Conservation (phyloP, 2,797 vertebrate species). For the Fringilla coelebs region DNA sequence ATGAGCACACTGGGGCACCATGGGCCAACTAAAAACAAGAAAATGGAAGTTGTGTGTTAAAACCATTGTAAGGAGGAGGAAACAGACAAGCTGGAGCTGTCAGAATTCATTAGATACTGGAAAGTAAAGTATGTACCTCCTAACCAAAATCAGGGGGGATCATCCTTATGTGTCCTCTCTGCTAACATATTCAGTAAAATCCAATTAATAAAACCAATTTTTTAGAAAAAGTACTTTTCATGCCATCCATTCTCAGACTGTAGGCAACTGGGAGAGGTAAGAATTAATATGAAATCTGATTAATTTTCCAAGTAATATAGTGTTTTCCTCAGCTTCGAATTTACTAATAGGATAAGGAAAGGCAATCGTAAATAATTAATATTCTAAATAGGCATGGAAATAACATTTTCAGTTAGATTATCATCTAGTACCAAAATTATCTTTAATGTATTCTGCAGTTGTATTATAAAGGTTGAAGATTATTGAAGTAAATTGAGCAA, state of each 20-base stretch:
- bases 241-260: background rate
- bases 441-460: slow-evolving; percentile 11
- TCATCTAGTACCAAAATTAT: background rate
- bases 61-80: background rate
- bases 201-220: background rate
- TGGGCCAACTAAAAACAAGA: background rate
- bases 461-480: background rate
- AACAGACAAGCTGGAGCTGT: background rate
- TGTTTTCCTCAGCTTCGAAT: background rate
- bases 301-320: background rate
- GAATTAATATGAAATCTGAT: background rate
- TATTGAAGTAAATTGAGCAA: background rate
- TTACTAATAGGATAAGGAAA: background rate
- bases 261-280: background rate
- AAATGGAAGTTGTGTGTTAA: background rate
- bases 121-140: background rate
- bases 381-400: background rate
- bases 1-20: background rate
- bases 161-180: background rate
- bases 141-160: background rate
- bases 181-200: background rate
- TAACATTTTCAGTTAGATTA: background rate
- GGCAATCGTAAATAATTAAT: background rate
- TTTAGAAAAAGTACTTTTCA: background rate
- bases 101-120: background rate